Percentiles rank a stretch among this genome's conserved stretches.
phyloP scores from a whole-genome alignment of 2,797 vertebrate species.

The Limosa lapponica region DNA sequence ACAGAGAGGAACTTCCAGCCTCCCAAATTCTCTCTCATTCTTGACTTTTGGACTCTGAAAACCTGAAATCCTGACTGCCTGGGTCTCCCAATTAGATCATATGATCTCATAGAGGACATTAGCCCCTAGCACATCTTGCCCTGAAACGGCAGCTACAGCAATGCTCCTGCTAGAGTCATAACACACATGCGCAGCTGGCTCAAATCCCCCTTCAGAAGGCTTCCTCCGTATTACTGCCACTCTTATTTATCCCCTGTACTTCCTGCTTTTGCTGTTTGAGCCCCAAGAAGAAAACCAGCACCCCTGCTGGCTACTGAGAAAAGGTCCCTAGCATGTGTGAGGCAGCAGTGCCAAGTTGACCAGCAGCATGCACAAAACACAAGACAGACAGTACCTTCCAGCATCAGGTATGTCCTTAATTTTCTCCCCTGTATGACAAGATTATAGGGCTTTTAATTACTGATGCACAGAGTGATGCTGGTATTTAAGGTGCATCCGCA shows the following conservation, averaged over 20 bases:
- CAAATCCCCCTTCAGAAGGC: not conserved
- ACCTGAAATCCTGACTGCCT: not conserved
- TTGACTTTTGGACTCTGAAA: not conserved
- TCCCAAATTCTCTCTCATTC: not conserved
- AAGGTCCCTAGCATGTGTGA: not conserved
- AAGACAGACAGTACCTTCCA: not conserved
- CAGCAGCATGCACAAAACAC: not conserved
- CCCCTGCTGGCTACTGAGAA: not conserved
- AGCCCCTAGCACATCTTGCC: not conserved
- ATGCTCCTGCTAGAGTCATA: accelerated
- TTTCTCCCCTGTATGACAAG: not conserved
- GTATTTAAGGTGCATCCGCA: not conserved
- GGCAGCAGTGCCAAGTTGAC: not conserved
- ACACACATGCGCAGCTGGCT: accelerated
- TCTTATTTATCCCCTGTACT: not conserved
- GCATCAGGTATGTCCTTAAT: not conserved
- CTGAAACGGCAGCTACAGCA: not conserved
- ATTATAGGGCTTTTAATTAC: not conserved
- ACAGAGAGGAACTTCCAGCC: not conserved
- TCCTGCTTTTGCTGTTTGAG: not conserved
- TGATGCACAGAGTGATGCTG: not conserved
- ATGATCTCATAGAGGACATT: not conserved
- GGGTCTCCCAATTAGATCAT: not conserved
- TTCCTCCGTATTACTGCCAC: not conserved
- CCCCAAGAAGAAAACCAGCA: not conserved